Percentiles rank a stretch among this genome's conserved stretches.
Evolutionary conservation across 37 sponge, comb jelly and placozoan species (phyloP).

Genomic region (Axinella damicornis): DNA sequence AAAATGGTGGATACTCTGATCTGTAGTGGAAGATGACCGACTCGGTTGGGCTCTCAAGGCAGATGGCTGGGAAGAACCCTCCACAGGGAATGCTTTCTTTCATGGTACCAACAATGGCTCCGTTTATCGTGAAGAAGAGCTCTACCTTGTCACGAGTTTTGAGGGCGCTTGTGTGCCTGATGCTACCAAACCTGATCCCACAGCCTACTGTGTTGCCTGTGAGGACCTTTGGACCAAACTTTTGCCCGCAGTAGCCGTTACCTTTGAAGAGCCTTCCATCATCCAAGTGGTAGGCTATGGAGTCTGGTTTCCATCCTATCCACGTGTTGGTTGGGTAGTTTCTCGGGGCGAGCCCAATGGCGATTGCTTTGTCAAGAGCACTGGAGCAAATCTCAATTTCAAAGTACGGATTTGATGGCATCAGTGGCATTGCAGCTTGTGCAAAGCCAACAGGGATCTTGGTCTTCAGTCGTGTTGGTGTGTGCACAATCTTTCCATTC

Average conservation of each 20-base stretch:
- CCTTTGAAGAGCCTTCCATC: conserved; percentile 66
- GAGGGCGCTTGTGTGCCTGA: background rate
- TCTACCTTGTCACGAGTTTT: conserved; percentile 5
- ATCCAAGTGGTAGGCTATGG: conserved; percentile 62
- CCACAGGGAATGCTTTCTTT: conserved; percentile 51
- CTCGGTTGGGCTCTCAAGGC: conserved; percentile 52
- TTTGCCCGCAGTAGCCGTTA: conserved; percentile 11
- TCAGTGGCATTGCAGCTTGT: conserved; percentile 52
- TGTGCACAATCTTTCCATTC: conserved; percentile 23
- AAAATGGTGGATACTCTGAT: conserved; percentile 32
- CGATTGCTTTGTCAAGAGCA: conserved; percentile 54
- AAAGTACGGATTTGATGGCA: conserved; percentile 52
- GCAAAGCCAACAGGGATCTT: conserved; percentile 53
- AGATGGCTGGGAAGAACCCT: conserved; percentile 66
- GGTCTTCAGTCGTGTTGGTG: background rate
- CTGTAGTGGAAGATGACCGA: conserved; percentile 26
- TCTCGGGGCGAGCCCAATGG: conserved; percentile 60
- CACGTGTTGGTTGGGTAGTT: conserved; percentile 30
- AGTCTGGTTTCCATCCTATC: conserved; percentile 34
- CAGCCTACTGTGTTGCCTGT: conserved; percentile 76
- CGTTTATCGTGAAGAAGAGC: conserved; percentile 70
- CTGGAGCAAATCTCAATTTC: conserved; percentile 65
- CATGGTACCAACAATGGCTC: conserved; percentile 34
- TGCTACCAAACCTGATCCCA: conserved; percentile 48
- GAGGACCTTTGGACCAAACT: conserved; percentile 42